Evolutionary conservation across 1,140 invertebrate genomes (phyloP).

Genomic region (Mercenaria mercenaria): DNA sequence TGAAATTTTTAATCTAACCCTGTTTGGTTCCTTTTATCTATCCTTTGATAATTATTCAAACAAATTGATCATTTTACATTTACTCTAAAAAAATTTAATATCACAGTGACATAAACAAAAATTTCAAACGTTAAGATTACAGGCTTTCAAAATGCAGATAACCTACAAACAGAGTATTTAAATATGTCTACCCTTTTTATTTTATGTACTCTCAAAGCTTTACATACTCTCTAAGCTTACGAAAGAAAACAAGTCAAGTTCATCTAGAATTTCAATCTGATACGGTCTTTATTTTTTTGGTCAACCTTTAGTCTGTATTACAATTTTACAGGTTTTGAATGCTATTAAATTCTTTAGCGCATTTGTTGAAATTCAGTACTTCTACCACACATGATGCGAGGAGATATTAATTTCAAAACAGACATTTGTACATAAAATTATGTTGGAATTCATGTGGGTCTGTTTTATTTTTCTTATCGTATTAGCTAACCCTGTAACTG

Average conservation of each 20-base stretch:
- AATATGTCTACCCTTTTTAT: background rate
- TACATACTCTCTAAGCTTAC: background rate
- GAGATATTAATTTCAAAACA: slow-evolving; percentile 21
- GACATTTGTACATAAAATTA: slow-evolving; percentile 39
- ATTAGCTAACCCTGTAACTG: slow-evolving; percentile 2
- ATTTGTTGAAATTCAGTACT: slow-evolving; percentile 35
- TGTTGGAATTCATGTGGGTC: slow-evolving; percentile 20
- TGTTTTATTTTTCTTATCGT: slow-evolving; percentile 16
- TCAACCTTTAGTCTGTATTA: background rate
- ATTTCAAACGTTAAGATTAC: background rate
- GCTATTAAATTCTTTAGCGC: slow-evolving; percentile 13
- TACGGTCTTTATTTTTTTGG: background rate
- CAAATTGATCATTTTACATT: background rate
- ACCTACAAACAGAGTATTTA: background rate
- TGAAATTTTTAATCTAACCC: no score
- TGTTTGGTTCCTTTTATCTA: no score
- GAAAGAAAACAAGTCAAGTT: background rate
- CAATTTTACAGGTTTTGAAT: slow-evolving; percentile 20
- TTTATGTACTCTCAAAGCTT: no score
- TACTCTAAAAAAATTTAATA: background rate
- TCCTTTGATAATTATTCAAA: no score
- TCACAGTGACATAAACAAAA: background rate
- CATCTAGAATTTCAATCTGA: slow-evolving; percentile 1
- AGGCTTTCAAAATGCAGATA: slow-evolving; percentile 2
- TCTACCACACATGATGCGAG: slow-evolving; percentile 28